Conservation (phyloP, 2,113 vertebrate genomes). For the Sphaerodactylus townsendi region DNA sequence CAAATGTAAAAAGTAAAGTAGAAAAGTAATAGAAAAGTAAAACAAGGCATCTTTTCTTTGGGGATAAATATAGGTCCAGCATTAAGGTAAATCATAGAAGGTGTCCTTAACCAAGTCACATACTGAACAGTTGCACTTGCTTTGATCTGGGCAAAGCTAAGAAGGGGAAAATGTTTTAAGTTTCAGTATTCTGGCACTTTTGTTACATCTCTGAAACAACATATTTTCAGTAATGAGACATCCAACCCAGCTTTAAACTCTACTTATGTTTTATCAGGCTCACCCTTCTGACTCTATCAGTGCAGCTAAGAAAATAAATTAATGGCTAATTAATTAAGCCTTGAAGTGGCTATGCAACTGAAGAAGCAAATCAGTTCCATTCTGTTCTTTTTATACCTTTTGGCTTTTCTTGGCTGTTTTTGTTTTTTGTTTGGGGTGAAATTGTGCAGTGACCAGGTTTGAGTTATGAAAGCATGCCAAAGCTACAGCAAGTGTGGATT, state of each 20-base stretch:
- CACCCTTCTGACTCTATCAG: neutral
- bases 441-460: neutral
- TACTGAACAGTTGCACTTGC: neutral
- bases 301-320: neutral
- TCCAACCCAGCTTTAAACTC: too few species aligned
- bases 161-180: neutral
- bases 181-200: neutral
- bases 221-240: too few species aligned
- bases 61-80: neutral
- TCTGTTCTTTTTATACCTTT: neutral
- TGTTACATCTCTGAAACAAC: neutral
- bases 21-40: too few species aligned
- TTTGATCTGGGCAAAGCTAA: neutral
- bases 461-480: too few species aligned
- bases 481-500: too few species aligned
- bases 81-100: neutral
- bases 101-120: neutral
- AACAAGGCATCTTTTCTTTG: neutral
- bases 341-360: too few species aligned
- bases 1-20: too few species aligned
- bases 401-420: too few species aligned
- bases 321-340: too few species aligned
- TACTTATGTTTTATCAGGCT: neutral
- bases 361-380: neutral
- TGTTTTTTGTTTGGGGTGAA: too few species aligned